These are phyloP conservation scores for Drosophila kanekoi DNA, from an alignment of 2,888 invertebrate genomes.

Conservation along the genomic window DNA sequence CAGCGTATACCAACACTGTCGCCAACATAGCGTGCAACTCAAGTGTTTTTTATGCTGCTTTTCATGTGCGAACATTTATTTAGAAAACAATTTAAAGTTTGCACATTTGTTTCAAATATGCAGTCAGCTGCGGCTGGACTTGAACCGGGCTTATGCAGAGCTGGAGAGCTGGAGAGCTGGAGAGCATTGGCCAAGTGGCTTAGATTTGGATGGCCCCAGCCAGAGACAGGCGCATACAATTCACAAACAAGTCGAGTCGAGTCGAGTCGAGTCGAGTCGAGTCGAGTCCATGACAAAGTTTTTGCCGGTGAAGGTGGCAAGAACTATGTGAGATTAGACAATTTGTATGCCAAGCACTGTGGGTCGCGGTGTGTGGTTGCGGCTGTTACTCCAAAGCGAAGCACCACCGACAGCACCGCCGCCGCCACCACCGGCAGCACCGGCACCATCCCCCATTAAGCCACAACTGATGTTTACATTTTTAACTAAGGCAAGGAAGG, in stretches of 20 bases:
- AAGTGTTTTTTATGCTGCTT: constrained; percentile 2
- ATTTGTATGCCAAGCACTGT: constrained; percentile 65
- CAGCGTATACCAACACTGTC: neutral
- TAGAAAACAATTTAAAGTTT: constrained; percentile 82
- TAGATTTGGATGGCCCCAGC: constrained; percentile 52
- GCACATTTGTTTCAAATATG: constrained; percentile 80
- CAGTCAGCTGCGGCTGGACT: constrained; percentile 39
- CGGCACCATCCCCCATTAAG: constrained; percentile 69
- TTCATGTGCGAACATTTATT: constrained; percentile 57
- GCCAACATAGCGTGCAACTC: constrained; percentile 17
- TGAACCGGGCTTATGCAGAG: constrained; percentile 63
- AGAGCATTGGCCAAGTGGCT: constrained; percentile 67
- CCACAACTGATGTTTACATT: constrained; percentile 81
- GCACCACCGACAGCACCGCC: constrained; percentile 1
- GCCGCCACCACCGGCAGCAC: constrained; percentile 8
- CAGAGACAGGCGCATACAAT: neutral
- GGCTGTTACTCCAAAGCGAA: constrained; percentile 25
- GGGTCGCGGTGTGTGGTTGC: constrained; percentile 41
- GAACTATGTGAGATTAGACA: constrained; percentile 80
- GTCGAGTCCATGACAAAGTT: constrained; percentile 50
- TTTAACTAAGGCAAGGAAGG: constrained; percentile 73
- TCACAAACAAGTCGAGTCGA: constrained; percentile 13
- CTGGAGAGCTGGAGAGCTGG: constrained; percentile 48
- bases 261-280: constrained; percentile 3
- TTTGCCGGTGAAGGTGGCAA: constrained; percentile 70